Percentiles rank a stretch among this genome's conserved stretches.
Conservation (phyloP, 2,113 vertebrate genomes). For the Sula dactylatra region DNA sequence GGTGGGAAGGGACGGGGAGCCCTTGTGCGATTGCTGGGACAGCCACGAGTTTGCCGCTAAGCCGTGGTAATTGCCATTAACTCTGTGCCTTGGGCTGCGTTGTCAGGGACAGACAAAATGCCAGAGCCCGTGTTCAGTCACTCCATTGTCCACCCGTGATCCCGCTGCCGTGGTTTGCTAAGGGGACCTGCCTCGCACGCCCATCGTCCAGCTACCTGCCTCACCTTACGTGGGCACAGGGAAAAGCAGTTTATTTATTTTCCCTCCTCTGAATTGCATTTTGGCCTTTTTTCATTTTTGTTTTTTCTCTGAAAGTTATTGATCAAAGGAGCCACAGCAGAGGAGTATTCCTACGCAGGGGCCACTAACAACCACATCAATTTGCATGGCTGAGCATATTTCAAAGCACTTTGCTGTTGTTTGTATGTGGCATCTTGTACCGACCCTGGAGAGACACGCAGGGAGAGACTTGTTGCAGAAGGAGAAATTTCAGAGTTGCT, state of each 20-base stretch:
- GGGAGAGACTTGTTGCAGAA: neutral
- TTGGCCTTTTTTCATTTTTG: neutral
- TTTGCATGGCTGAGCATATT: neutral
- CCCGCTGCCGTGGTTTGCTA: neutral
- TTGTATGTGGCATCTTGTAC: neutral
- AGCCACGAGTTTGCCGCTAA: neutral
- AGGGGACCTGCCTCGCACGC: neutral
- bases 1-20: neutral
- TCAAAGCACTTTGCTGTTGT: neutral
- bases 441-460: neutral
- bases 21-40: neutral
- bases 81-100: neutral
- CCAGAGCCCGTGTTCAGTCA: neutral
- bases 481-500: neutral
- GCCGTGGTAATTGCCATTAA: neutral
- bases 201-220: neutral
- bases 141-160: fast-evolving
- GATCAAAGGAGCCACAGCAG: neutral
- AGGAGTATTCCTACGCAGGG: neutral
- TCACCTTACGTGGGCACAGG: neutral
- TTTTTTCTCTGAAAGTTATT: neutral
- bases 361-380: neutral
- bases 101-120: neutral
- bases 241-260: neutral
- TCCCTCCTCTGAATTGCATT: neutral